These are phyloP conservation scores for Zosterops hypoxanthus DNA, from an alignment of 2,113 vertebrate genomes.

Conservation along the genomic window DNA sequence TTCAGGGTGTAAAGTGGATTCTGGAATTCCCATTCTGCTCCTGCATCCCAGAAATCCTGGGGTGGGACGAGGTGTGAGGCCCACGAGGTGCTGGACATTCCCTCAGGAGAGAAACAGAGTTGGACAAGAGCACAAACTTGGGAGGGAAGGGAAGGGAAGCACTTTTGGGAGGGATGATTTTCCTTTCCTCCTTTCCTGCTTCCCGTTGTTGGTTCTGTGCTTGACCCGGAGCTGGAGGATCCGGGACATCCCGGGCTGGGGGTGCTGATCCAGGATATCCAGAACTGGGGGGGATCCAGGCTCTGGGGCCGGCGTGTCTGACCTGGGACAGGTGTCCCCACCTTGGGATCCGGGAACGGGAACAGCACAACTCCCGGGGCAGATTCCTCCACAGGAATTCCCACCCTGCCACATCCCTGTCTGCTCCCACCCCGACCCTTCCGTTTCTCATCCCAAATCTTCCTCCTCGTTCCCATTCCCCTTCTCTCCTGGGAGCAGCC, in stretches of 20 bases:
- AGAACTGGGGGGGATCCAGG: neutral
- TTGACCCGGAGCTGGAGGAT: neutral
- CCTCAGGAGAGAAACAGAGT: neutral
- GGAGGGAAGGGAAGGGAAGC: neutral
- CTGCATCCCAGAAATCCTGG: neutral
- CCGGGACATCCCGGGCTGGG: neutral
- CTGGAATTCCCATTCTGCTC: neutral
- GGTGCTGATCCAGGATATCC: accelerated
- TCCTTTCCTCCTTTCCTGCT: neutral
- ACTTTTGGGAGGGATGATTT: neutral
- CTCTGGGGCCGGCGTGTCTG: accelerated
- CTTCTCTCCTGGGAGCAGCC: neutral
- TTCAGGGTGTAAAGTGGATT: neutral
- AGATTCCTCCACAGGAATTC: neutral
- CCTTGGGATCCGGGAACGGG: accelerated
- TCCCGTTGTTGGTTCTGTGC: accelerated
- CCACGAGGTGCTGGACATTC: accelerated
- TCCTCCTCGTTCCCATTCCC: accelerated
- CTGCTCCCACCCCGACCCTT: neutral
- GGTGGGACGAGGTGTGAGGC: neutral
- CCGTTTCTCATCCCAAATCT: neutral
- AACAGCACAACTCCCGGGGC: neutral
- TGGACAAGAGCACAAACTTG: neutral
- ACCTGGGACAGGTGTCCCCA: neutral
- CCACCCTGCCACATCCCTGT: accelerated